Evolutionary conservation across 2,113 vertebrate species (phyloP), one percentile per base, ranked within the genome.

Genomic region (Piliocolobus tephrosceles): DNA sequence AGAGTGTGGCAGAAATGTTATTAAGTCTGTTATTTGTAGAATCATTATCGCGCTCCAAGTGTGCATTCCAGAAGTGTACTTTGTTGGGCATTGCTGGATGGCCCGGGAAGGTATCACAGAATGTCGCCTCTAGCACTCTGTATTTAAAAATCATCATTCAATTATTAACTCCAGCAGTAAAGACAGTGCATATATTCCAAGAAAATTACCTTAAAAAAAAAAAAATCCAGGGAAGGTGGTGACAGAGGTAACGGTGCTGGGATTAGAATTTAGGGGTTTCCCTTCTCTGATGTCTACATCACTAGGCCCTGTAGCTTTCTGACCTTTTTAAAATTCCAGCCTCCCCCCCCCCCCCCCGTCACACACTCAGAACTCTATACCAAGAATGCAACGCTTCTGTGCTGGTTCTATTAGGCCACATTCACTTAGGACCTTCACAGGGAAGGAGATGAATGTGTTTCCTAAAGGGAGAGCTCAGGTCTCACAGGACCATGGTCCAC

Each of bases 261-360:
- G n/a, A 64, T 95, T 91, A 83, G 84, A 97, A 94, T 43, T 81
- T n/a, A 25, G 27, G 75, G 6, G 8, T 78, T 92, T 88, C 73
- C n/a, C 45, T 79, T 90, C 52, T 95, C 58, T 55, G n/a, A 70
- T 76, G 30, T 88, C 95, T 88, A 61, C 55, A 50, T 79, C 50
- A 45, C 38, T 8, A 50, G 35, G 57, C n/a, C 55, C 27, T 10
- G 4, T 18, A 25, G 52, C 27, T 96, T 80, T 61, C 40, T 76
- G 91, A 68, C 30, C 58, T 96, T 88, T 84, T 23, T n/a, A 82
- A 81, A 90, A 88, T 95, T 80, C 35, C 76, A 95, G 17, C 13
- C 5, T 64, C 64, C n/a, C 30, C 14, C 11, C 23, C 35, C 25
- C 4, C 35, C 8, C 17, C 6, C 18, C 13, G 43, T 30, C 35